Conservation (phyloP, 1,140 invertebrate species). For the Oscheius sp. region DNA sequence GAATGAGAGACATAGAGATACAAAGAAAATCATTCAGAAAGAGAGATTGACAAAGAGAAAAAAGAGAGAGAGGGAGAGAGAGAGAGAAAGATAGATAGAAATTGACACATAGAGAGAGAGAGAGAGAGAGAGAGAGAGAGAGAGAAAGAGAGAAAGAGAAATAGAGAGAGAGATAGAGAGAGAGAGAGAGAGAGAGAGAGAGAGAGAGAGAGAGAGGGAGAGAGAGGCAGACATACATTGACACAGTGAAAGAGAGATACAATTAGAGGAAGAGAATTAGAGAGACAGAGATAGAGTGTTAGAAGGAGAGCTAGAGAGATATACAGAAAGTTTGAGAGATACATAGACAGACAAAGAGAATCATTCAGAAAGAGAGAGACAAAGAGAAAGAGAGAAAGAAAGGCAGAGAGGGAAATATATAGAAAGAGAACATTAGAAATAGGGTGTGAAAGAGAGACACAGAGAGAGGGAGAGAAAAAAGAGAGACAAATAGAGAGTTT, state of each 20-base stretch:
- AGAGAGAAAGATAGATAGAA: neutral
- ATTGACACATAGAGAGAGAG: neutral
- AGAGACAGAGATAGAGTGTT: too few relatives aligned
- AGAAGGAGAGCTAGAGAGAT: neutral
- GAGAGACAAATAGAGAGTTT: neutral
- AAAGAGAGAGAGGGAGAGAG: neutral
- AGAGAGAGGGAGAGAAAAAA: neutral
- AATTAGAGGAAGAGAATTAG: too few relatives aligned
- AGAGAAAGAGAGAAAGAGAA: neutral
- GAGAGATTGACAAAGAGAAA: too few relatives aligned
- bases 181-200: neutral
- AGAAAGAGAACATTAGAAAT: too few relatives aligned
- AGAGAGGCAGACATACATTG: too few relatives aligned
- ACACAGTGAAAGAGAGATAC: too few relatives aligned
- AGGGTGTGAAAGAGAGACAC: neutral
- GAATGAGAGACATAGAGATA: neutral
- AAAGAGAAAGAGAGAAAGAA: neutral
- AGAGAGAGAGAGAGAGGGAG: neutral
- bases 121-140: neutral
- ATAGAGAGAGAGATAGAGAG: neutral
- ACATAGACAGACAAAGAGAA: neutral
- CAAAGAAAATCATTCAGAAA: neutral
- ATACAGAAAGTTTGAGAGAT: neutral
- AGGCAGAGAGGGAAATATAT: neutral
- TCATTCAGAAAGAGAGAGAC: neutral